These are phyloP conservation scores for Actinostola sp. DNA, from an alignment of 92 coral and sea anemone species.

Conservation along the genomic window DNA sequence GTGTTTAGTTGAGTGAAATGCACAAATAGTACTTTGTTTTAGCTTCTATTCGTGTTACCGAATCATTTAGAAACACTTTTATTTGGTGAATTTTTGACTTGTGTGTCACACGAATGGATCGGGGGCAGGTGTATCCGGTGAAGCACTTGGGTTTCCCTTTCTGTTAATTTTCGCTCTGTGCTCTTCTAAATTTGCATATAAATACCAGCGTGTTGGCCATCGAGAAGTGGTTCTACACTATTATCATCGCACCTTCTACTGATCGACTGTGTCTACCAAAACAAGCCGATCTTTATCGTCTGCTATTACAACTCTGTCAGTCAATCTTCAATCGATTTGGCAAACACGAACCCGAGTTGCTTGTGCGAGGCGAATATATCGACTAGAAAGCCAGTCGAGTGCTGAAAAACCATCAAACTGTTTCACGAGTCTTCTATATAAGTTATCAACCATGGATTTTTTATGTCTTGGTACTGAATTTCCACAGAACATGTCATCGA, in stretches of 20 bases:
- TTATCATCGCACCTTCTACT: background rate
- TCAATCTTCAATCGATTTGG: background rate
- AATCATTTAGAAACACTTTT: slow-evolving; percentile 4
- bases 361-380: no score
- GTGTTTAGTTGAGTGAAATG: background rate
- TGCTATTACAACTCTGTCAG: background rate
- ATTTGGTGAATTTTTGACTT: slow-evolving; percentile 8
- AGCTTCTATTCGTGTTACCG: background rate
- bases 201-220: background rate
- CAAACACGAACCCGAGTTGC: background rate
- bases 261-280: background rate
- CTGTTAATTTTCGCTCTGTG: slow-evolving; percentile 20
- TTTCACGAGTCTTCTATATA: background rate
- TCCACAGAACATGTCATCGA: no score
- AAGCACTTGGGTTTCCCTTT: slow-evolving; percentile 5
- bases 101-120: slow-evolving; percentile 1
- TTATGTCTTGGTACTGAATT: no score
- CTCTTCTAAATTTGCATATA: slow-evolving; percentile 23
- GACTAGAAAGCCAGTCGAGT: slow-evolving; percentile 23
- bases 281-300: slow-evolving; percentile 5
- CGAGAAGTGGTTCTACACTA: background rate
- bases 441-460: no score
- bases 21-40: background rate
- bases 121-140: slow-evolving; percentile 22
- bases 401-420: slow-evolving; percentile 19